Conservation (phyloP, 1,140 invertebrate species). For the Lordiphosa mommai region DNA sequence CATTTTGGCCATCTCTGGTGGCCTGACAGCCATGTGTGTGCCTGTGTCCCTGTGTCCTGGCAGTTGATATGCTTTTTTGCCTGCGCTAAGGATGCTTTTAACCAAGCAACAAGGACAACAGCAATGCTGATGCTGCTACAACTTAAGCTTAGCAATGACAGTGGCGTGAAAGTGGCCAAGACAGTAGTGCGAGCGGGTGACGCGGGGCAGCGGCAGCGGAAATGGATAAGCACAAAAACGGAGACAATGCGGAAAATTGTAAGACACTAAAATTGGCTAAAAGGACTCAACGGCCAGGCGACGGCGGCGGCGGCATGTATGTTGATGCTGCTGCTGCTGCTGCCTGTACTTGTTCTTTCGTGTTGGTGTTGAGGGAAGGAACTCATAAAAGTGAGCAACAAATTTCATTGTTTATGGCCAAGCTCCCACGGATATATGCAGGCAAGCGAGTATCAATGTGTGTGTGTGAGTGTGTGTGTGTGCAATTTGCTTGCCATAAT, state of each 20-base stretch:
- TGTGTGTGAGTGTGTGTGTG: constrained; percentile 8
- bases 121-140: constrained; percentile 46
- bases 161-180: constrained; percentile 37
- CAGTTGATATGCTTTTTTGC: constrained; percentile 45
- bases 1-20: neutral
- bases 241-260: constrained; percentile 72
- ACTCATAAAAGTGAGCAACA: constrained; percentile 78
- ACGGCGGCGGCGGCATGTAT: constrained; percentile 7
- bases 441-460: neutral
- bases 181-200: neutral
- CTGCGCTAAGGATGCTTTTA: constrained; percentile 58
- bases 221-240: constrained; percentile 55
- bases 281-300: constrained; percentile 46
- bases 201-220: neutral
- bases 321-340: constrained; percentile 40
- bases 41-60: constrained; percentile 21
- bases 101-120: constrained; percentile 38
- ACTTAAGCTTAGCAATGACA: constrained; percentile 69
- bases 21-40: constrained; percentile 5
- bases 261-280: constrained; percentile 73
- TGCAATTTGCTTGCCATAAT: constrained; percentile 45
- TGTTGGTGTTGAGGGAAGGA: constrained; percentile 46
- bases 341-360: constrained; percentile 3
- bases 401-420: constrained; percentile 72
- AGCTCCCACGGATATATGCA: constrained; percentile 2